Evolutionary conservation across 2,113 vertebrate genomes (phyloP), one percentile per base, ranked within the genome.

Genomic region (Cynopterus brachyotis): DNA sequence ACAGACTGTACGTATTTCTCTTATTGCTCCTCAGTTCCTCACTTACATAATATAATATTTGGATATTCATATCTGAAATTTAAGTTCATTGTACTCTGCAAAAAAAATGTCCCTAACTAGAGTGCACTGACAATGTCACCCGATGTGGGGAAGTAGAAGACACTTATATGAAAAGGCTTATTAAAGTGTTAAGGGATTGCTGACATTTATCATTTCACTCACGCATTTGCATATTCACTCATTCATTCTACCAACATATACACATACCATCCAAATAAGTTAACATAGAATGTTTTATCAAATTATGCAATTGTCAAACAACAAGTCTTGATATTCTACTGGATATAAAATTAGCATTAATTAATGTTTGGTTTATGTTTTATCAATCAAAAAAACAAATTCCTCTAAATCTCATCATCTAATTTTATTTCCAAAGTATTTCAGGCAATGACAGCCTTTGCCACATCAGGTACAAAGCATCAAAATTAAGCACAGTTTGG

Each of bases 401-500:
- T 92, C 32, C 42, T 83, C 26, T 87, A 87, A 90, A 80, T 73
- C 6, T 10, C 53, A 88, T 4, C 37, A 50, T 15, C 15, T 53
- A 91, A 85, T 53, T 76, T 82, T 67, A 80, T 66, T 26, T 83
- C 26, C 2, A 24, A 96, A 82, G 24, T 88, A 40, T 76, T 94
- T 91, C 40, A 76, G n/a, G 32, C 55, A 92, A 59, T 78, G 50
- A 91, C 30, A 81, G 24, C 64, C 67, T 84, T 83, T 89, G n/a
- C 15, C 6, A 75, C 12, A 64, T 50, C 67, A 95, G 37, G 40
- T 79, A 19, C 20, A 67, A 16, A 79, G 8, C 55, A 85, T 57
- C 55, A 92, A 60, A 93, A 67, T 78, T 84, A 93, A 94, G 3
- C 37, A 96, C 16, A 93, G 11, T 53, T 72, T 72, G 59, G 40